Base-by-base conservation (phyloP, 1,140 invertebrate genomes). In the Zaprionus nigranus region DNA sequence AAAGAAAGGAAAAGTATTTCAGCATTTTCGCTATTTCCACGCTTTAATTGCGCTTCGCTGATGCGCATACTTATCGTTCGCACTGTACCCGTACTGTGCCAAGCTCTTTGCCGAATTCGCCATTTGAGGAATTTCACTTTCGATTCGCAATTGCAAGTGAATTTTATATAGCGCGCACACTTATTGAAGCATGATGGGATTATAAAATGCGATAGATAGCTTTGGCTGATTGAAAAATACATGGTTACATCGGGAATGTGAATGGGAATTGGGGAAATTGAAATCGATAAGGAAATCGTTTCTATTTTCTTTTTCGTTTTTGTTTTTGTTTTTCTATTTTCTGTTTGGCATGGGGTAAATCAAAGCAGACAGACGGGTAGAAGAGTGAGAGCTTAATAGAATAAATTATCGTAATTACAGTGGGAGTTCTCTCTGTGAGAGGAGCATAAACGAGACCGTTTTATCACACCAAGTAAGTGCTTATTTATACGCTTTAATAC, bases 401-500 rank as follows among this genome's bases (percentile, higher is more conserved):
- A 75, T 75, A 75, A 75, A 69, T 75, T 69, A 75, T 75, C 57
- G 72, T 75, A 75, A 75, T 75, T 75, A 75, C 72, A 62, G 51
- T 70, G 57, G 51, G 58, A 75, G 40, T 61, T 68, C n/a, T 43
- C 24, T 30, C 36, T 57, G n/a, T 28, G 61, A 7, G 40, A n/a
- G 15, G 40, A n/a, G 40, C 59, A 75, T 69, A 63, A 75, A 75
- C 66, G 72, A 75, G 38, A 17, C 66, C 40, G 61, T 67, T 75
- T 75, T 71, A 75, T 75, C 73, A 75, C 53, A 75, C 53, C 43
- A 59, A 71, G 63, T 70, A 71, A 75, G 54, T 75, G 73, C 73
- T 75, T 75, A 75, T 75, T 70, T 71, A 71, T 70, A 64, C 73
- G 59, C 67, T 58, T 57, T 63, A 75, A 70, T 70, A 75, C 65